These are phyloP conservation scores for Scaptomyza graminum DNA, from an alignment of 1,140 invertebrate species.

Conservation along the genomic window DNA sequence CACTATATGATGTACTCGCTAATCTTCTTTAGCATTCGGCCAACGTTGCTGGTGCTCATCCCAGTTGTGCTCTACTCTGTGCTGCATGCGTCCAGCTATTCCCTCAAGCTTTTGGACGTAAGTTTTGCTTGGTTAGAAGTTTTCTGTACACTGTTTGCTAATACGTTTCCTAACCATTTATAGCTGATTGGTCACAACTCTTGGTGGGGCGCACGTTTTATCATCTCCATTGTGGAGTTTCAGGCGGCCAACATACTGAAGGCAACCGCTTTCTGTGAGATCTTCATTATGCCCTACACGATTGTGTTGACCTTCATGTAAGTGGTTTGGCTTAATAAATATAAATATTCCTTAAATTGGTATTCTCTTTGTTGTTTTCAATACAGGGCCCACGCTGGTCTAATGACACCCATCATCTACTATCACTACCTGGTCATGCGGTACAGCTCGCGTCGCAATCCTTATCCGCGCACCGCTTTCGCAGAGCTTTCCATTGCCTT, in stretches of 20 bases:
- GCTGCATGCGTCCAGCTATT: conserved; percentile 95
- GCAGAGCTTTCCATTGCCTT: conserved; percentile 88
- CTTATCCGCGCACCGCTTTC: conserved; percentile 96
- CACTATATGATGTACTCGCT: conserved; percentile 98
- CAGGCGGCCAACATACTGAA: conserved; percentile 94
- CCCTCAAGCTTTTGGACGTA: conserved; percentile 94
- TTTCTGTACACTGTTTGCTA: conserved; percentile 3
- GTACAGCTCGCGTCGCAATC: conserved; percentile 96
- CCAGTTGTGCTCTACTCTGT: conserved; percentile 95
- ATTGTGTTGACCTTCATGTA: conserved; percentile 94
- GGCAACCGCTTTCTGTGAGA: conserved; percentile 94
- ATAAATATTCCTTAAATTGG: not conserved
- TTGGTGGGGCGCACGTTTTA: conserved; percentile 93
- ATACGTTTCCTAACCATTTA: conserved; percentile 22
- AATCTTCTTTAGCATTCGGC: conserved; percentile 95
- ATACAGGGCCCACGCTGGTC: conserved; percentile 90
- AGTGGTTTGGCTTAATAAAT: conserved; percentile 90
- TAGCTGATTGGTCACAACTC: conserved; percentile 94
- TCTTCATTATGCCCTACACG: conserved; percentile 95
- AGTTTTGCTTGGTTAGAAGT: conserved; percentile 85
- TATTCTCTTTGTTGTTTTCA: not conserved
- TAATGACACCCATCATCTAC: conserved; percentile 96
- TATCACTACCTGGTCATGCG: conserved; percentile 96
- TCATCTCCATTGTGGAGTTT: conserved; percentile 93
- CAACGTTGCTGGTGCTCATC: conserved; percentile 94